Base-by-base conservation (phyloP, 2,113 vertebrate species). In the Grallaria varia region DNA sequence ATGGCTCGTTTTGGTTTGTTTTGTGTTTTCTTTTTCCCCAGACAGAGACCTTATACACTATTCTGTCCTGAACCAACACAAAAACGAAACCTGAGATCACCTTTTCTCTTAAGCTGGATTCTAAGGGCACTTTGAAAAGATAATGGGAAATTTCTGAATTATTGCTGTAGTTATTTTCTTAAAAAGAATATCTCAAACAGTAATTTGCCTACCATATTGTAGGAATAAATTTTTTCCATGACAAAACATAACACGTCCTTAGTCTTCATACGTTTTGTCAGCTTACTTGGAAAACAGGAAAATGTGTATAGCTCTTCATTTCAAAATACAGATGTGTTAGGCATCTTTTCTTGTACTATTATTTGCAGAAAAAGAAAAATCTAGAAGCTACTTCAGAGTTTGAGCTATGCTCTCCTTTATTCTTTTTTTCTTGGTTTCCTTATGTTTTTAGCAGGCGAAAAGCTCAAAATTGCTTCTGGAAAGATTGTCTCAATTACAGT, bases 391-490 rank as follows among this genome's bases (percentile, higher is more conserved):
- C 40, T 88, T 88, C 40, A 45, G 33, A 59, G 14, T 84, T 83
- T 92, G 64, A 92, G 60, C 40, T 71, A 35, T 82, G 53, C 4
- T 88, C 5, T 80, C 40, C 45, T 82, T 62, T 87, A 60, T 88
- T 81, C n/a, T 89, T 66, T 31, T 31, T 85, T 87, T 87, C 45
- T 68, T 20, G 27, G 62, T 74, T 91, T 85, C 39, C 42, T 74
- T 89, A 66, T 75, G 47, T 30, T 80, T 94, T 87, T 73, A 82
- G 28, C n/a, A 79, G 9, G 10, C 19, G 42, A 79, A 82, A 55
- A 77, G 60, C 63, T 89, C 59, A 87, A 87, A 93, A 96, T 93
- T 77, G 31, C 58, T 83, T 94, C 77, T 64, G 66, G 40, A 69
- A 84, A 86, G 60, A 86, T 85, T 79, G 59, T 60, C 62, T 91